These are phyloP conservation scores for Danio kyathit DNA, from an alignment of 2,797 vertebrate genomes.

Conservation along the genomic window DNA sequence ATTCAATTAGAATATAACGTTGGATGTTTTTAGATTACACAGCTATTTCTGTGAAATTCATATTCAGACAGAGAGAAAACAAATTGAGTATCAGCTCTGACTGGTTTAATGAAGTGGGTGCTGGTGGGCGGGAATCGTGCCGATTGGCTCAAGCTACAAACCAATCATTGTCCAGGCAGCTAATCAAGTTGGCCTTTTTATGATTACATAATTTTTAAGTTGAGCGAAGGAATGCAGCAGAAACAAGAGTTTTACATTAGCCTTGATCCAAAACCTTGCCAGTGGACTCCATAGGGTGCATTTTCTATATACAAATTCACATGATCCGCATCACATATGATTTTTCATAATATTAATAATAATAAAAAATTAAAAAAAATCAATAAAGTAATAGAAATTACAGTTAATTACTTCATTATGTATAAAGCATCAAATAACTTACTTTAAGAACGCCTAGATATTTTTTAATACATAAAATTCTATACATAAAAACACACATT, in stretches of 20 bases:
- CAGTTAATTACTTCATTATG: too few species aligned
- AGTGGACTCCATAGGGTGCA: too few species aligned
- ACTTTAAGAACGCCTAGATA: too few species aligned
- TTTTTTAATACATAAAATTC: too few species aligned
- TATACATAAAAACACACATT: too few species aligned
- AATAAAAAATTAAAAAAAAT: too few species aligned
- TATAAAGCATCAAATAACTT: too few species aligned
- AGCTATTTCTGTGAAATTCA: background rate
- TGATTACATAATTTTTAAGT: background rate
- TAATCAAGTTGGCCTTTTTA: background rate
- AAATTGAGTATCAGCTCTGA: conserved; percentile 16
- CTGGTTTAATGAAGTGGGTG: conserved; percentile 11
- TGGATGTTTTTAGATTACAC: conserved; percentile 27
- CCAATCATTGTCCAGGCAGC: background rate
- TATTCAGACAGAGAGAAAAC: conserved; percentile 8
- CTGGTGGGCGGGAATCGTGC: background rate
- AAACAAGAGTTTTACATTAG: conserved; percentile 1
- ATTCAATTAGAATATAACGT: conserved; percentile 6
- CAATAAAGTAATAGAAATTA: too few species aligned
- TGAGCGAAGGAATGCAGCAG: background rate
- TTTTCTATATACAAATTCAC: too few species aligned
- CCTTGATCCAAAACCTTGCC: too few species aligned
- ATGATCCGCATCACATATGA: too few species aligned
- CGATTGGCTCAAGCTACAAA: conserved; percentile 14
- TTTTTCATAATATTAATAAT: too few species aligned